These are phyloP conservation scores for Protobothrops flavoviridis DNA, from an alignment of 2,113 vertebrate genomes.

Conservation along the genomic window DNA sequence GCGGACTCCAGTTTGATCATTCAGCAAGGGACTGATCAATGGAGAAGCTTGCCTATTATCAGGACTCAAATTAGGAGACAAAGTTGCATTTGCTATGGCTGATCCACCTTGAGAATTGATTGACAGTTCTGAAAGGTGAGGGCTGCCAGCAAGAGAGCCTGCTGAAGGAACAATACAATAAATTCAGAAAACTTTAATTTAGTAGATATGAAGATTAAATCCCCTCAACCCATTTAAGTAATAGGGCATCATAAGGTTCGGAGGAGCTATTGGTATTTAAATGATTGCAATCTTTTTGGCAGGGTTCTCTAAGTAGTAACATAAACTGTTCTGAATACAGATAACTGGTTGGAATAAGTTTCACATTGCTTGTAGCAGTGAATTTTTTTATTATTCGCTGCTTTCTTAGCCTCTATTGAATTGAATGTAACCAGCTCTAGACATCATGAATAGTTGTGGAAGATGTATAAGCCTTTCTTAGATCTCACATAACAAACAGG, in stretches of 20 bases:
- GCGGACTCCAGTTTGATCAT: conserved; percentile 82
- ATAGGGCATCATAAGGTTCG: conserved; percentile 3
- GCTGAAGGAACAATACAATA: conserved; percentile 58
- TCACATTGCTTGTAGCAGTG: background rate
- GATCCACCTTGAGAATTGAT: conserved; percentile 84
- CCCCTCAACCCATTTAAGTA: conserved; percentile 27
- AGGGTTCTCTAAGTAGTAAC: background rate
- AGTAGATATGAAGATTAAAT: conserved; percentile 19
- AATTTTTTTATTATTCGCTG: background rate
- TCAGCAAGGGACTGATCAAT: conserved; percentile 89
- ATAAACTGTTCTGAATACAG: background rate
- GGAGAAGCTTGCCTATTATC: conserved; percentile 88
- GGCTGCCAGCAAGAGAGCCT: conserved; percentile 85
- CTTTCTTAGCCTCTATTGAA: background rate
- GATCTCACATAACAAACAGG: background rate
- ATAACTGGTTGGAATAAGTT: background rate
- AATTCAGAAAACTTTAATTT: conserved; percentile 36
- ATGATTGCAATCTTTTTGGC: background rate
- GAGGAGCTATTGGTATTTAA: conserved; percentile 19
- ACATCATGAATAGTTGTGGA: background rate
- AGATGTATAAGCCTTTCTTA: background rate
- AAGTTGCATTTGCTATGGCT: conserved; percentile 75
- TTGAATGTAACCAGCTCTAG: background rate
- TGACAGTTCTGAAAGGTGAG: conserved; percentile 84
- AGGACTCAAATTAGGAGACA: conserved; percentile 84